These are phyloP conservation scores for Cantharis lateralis DNA, from an alignment of 2,888 invertebrate species.

Conservation along the genomic window DNA sequence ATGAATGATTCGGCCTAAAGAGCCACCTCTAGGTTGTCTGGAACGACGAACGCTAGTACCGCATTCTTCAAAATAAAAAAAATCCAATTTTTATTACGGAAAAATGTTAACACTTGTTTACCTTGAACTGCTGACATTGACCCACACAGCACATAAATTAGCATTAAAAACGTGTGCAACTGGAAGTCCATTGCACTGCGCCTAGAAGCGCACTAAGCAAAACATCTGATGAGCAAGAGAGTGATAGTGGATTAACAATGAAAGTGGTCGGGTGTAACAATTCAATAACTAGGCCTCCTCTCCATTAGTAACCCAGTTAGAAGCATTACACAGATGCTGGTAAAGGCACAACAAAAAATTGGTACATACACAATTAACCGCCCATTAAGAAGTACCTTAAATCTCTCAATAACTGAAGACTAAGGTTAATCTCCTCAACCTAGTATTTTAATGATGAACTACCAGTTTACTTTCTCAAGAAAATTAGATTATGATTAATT, in stretches of 20 bases:
- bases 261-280: constrained; percentile 45
- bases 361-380: neutral
- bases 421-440: neutral
- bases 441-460: neutral
- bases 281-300: constrained; percentile 43
- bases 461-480: constrained; percentile 18
- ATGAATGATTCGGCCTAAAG: constrained; percentile 71
- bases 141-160: constrained; percentile 44
- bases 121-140: constrained; percentile 49
- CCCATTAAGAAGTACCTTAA: neutral
- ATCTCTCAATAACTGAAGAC: neutral
- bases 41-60: constrained; percentile 67
- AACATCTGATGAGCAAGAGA: constrained; percentile 40
- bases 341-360: neutral
- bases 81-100: neutral
- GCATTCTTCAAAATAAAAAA: constrained; percentile 64
- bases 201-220: constrained; percentile 31
- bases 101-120: constrained; percentile 33
- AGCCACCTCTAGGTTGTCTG: constrained; percentile 63
- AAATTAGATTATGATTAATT: constrained; percentile 20
- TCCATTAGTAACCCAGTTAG: constrained; percentile 35
- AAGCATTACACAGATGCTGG: constrained; percentile 19
- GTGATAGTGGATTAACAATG: constrained; percentile 51
- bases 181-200: constrained; percentile 46
- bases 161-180: constrained; percentile 41